Conservation (phyloP, 53 echinoderm and acorn worm genomes). For the Zoroaster sp. region DNA sequence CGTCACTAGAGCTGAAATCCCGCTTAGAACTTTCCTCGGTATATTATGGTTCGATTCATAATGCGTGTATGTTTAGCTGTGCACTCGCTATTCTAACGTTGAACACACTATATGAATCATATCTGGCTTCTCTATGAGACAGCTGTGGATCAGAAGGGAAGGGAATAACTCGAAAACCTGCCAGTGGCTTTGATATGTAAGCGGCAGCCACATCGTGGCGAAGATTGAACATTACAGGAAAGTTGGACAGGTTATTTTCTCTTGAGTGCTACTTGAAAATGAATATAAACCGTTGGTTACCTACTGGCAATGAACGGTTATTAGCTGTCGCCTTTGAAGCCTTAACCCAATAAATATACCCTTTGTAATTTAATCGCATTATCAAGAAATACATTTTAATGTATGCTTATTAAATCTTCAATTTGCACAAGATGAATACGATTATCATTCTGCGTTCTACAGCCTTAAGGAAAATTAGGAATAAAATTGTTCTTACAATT, state of each 20-base stretch:
- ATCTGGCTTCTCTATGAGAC: background rate
- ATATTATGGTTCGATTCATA: background rate
- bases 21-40: background rate
- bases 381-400: background rate
- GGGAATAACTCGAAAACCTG: background rate
- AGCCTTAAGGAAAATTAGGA: no score
- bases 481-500: no score
- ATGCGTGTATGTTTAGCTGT: slow-evolving; percentile 22
- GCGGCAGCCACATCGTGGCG: no score
- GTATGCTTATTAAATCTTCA: no score
- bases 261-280: background rate
- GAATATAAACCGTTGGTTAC: background rate
- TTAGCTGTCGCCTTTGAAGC: background rate
- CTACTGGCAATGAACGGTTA: background rate
- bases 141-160: background rate
- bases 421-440: no score
- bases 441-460: no score
- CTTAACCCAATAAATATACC: background rate
- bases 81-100: background rate
- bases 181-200: background rate
- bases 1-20: background rate
- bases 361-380: background rate
- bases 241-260: background rate
- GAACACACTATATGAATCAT: background rate
- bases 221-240: background rate